Conservation (phyloP, 2,797 vertebrate genomes). For the Hippoglossus hippoglossus region DNA sequence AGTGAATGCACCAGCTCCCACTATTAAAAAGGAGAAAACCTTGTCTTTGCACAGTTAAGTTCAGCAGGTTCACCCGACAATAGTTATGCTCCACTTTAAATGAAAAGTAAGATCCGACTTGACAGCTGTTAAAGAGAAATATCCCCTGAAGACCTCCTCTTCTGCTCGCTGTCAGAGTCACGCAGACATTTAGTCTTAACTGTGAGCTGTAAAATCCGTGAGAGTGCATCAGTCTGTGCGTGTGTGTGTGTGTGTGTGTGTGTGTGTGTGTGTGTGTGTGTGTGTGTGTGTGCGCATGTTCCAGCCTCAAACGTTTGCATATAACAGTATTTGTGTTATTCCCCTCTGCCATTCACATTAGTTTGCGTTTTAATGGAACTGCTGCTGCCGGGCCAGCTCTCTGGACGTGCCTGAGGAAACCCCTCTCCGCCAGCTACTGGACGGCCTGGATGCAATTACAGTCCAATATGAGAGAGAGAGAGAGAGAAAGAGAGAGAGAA, state of each 20-base stretch:
- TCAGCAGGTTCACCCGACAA: constrained; percentile 29
- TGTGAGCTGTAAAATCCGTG: constrained; percentile 24
- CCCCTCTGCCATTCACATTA: constrained; percentile 49
- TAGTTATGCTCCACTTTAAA: constrained; percentile 13
- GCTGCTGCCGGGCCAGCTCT: constrained; percentile 33
- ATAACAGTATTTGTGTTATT: constrained; percentile 48
- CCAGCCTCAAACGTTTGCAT: constrained; percentile 28
- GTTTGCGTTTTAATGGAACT: constrained; percentile 26
- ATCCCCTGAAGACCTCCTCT: constrained; percentile 13
- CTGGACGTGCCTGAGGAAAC: constrained; percentile 64
- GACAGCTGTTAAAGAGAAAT: constrained; percentile 38
- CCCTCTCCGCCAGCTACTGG: constrained; percentile 58
- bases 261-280: no score
- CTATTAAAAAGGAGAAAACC: not conserved
- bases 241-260: no score
- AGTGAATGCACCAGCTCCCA: not conserved
- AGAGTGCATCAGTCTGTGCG: no score
- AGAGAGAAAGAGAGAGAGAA: constrained; percentile 33
- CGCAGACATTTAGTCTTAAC: constrained; percentile 48
- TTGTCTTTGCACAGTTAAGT: not conserved
- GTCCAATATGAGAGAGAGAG: constrained; percentile 52
- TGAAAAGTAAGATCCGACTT: constrained; percentile 22
- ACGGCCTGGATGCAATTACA: constrained; percentile 73
- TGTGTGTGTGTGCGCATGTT: constrained; percentile 17
- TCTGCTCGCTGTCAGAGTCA: constrained; percentile 7